These are phyloP conservation scores for Zapornia atra DNA, from an alignment of 2,113 vertebrate species.

Conservation along the genomic window DNA sequence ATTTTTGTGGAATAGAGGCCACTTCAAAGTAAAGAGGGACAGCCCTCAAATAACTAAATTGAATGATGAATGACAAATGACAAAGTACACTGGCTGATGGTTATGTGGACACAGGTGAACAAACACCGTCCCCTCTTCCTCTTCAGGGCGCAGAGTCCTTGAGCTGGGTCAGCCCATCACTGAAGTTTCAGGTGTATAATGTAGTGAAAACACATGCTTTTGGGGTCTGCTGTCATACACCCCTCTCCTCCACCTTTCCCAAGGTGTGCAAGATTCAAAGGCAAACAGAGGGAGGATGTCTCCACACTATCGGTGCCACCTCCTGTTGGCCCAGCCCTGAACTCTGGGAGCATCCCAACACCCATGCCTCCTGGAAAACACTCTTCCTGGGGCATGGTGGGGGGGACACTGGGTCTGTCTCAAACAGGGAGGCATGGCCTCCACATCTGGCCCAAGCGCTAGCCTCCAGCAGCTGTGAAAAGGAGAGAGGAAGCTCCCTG, in stretches of 20 bases:
- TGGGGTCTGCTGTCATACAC: neutral
- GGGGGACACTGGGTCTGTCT: neutral
- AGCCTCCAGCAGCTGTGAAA: neutral
- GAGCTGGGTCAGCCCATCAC: neutral
- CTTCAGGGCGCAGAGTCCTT: neutral
- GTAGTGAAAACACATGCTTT: neutral
- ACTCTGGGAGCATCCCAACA: neutral
- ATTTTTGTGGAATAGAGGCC: neutral
- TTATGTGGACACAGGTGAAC: neutral
- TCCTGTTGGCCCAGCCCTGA: neutral
- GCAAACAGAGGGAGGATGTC: neutral
- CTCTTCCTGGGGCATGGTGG: neutral
- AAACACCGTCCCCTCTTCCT: neutral
- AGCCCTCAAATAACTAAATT: neutral
- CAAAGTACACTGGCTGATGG: neutral
- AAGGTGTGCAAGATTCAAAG: neutral
- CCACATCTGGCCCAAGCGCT: neutral
- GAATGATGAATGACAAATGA: neutral
- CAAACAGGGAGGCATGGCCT: neutral
- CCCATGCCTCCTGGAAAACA: neutral
- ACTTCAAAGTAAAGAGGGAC: neutral
- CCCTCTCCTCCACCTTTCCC: neutral
- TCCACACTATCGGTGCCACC: accelerated
- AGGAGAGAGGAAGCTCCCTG: neutral
- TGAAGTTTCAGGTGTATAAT: neutral